Conservation (phyloP, 2,113 vertebrate genomes). For the Brachionichthys hirsutus region DNA sequence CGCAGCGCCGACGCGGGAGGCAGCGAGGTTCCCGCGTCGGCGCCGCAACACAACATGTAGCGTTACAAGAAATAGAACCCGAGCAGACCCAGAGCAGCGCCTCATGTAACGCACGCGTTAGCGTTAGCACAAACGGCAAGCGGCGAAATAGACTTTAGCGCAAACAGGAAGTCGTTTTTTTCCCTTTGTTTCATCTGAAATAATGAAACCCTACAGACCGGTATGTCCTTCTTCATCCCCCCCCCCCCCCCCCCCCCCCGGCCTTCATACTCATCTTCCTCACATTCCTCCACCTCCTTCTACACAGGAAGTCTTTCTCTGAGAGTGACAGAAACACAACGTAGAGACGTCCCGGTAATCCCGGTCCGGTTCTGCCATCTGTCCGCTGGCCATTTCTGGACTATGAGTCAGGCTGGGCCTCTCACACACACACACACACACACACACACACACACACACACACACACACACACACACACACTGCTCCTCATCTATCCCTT, state of each 20-base stretch:
- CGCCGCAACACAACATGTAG: too few species aligned
- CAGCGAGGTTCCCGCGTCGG: too few species aligned
- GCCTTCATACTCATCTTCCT: slow-evolving; percentile 7
- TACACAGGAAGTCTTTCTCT: slow-evolving; percentile 42
- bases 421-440: slow-evolving; percentile 26
- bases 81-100: too few species aligned
- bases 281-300: slow-evolving; percentile 4
- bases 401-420: slow-evolving; percentile 46
- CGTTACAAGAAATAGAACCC: too few species aligned
- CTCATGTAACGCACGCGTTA: too few species aligned
- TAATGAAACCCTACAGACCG: slow-evolving; percentile 16
- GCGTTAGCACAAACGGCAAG: too few species aligned
- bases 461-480: slow-evolving; percentile 13
- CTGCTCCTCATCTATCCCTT: slow-evolving; percentile 56
- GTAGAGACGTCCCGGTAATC: slow-evolving; percentile 47
- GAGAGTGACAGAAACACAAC: slow-evolving; percentile 56
- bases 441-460: slow-evolving; percentile 11
- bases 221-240: slow-evolving; percentile 35
- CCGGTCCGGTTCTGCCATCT: slow-evolving; percentile 51
- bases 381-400: slow-evolving; percentile 47
- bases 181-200: slow-evolving; percentile 19
- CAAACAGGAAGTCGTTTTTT: too few species aligned
- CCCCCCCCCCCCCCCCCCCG: slow-evolving; percentile 19
- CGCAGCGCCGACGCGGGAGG: slow-evolving; percentile 19
- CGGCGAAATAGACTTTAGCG: too few species aligned